Evolutionary conservation across 2,888 invertebrate species (phyloP), one percentile per base, ranked within the genome.

Genomic region (Copidosoma aretas): DNA sequence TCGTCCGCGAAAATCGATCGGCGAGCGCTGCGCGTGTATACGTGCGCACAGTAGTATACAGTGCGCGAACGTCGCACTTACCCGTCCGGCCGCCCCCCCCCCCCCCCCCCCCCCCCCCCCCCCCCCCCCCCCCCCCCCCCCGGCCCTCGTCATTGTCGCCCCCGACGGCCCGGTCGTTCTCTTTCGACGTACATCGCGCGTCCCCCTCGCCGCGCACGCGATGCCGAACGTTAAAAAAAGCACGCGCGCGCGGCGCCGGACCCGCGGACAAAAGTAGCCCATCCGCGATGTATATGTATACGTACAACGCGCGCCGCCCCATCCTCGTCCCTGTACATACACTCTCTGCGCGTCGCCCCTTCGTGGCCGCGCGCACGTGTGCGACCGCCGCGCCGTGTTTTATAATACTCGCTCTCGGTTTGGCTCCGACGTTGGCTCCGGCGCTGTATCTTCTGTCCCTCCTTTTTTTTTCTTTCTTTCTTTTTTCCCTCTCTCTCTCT

Each of bases 211-310:
- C 43, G 43, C 43, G 43, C 43, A 57, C 68, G 68, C 71, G 61
- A 60, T 63, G 59, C 53, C 73, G 70, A 63, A 56, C 57, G 54
- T 56, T 70, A 70, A 70, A 67, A 70, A 70, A 70, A 70, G 70
- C 60, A 70, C 70, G 64, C 64, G 68, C 61, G 67, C 64, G 56
- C 62, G 32, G 21, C 22, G 32, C 59, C 59, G 10, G 32, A 14
- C 25, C 10, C 24, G 56, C 41, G 54, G 71, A 71, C 68, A 68
- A 68, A 68, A 71, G 71, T 71, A 71, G 71, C 68, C 71, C 71
- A 68, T 60, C 66, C 68, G 66, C 71, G 64, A 68, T 65, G 70
- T 61, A 46, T 60, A 43, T 52, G n/a, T 58, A 65, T 66, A 67
- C 62, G 52, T 62, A 53, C n/a, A n/a, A n/a, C n/a, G n/a, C 59